These are phyloP conservation scores for Cyclina sinensis DNA, from an alignment of 1,140 invertebrate species.

Conservation along the genomic window DNA sequence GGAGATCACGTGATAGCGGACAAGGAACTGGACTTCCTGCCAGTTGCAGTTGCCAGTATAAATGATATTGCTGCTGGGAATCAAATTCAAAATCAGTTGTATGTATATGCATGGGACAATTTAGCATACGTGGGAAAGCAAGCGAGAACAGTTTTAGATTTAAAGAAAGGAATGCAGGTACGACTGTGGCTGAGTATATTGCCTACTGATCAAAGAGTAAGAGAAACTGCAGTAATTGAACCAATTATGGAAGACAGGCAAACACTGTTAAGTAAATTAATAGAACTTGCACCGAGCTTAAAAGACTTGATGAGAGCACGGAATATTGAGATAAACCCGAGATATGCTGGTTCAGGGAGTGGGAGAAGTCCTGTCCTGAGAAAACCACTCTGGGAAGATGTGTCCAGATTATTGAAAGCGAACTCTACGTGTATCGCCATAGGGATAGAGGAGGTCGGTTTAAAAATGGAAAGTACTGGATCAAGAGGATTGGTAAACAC, in stretches of 20 bases:
- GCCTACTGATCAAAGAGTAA: neutral
- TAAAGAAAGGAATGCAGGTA: neutral
- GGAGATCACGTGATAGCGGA: neutral
- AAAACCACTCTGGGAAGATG: constrained; percentile 16
- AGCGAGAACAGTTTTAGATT: constrained; percentile 5
- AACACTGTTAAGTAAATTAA: constrained; percentile 6
- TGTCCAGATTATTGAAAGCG: neutral
- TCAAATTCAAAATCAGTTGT: neutral
- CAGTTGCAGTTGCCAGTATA: neutral
- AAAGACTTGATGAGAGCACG: neutral
- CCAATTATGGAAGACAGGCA: constrained; percentile 1
- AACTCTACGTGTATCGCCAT: neutral
- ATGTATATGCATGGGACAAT: constrained; percentile 54
- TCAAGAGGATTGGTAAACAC: neutral
- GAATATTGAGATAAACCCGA: neutral
- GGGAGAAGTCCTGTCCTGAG: neutral
- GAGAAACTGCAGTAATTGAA: constrained; percentile 14
- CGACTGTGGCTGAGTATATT: constrained; percentile 52
- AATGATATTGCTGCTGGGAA: constrained; percentile 12
- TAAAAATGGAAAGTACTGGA: neutral
- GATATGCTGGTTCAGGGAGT: neutral
- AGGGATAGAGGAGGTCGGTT: constrained; percentile 16
- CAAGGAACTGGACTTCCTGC: constrained; percentile 28
- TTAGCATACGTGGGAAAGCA: constrained; percentile 48
- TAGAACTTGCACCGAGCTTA: neutral